These are phyloP conservation scores for Leptopilina clavipes DNA, from an alignment of 1,140 invertebrate genomes.

Conservation along the genomic window DNA sequence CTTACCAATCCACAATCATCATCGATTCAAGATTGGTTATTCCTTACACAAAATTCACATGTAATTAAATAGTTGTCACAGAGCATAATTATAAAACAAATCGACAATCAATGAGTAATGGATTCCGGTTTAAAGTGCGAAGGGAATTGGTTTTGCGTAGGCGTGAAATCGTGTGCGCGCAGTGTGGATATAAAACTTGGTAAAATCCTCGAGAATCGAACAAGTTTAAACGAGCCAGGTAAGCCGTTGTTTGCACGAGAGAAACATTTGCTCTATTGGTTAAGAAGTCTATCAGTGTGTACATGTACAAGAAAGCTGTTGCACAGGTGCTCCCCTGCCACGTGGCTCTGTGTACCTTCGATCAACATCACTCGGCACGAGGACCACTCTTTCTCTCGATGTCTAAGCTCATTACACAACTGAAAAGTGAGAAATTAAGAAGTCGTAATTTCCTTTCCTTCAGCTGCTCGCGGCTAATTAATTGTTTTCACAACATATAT, in stretches of 20 bases:
- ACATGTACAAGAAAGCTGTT: conserved; percentile 37
- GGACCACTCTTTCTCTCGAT: conserved; percentile 25
- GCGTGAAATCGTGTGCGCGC: neutral
- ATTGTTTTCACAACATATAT: neutral
- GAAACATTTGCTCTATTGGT: conserved; percentile 58
- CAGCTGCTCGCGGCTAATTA: neutral
- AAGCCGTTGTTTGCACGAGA: conserved; percentile 54
- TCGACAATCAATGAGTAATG: too few species aligned
- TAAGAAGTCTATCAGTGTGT: conserved; percentile 50
- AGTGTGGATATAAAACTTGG: conserved; percentile 22
- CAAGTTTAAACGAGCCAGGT: conserved; percentile 52
- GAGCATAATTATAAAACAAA: too few species aligned
- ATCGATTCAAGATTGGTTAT: too few species aligned
- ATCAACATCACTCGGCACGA: conserved; percentile 46
- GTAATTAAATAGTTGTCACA: too few species aligned
- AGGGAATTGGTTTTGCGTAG: neutral
- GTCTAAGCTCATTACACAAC: conserved; percentile 31
- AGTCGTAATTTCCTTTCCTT: conserved; percentile 8
- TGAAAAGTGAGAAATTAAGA: conserved; percentile 28
- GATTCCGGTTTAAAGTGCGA: too few species aligned
- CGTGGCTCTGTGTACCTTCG: conserved; percentile 56
- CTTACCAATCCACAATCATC: too few species aligned
- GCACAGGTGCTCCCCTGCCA: conserved; percentile 55
- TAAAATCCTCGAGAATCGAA: conserved; percentile 49
- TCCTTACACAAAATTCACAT: too few species aligned